Conservation (phyloP, 2,888 invertebrate genomes). For the Tetramorium bicarinatum region DNA sequence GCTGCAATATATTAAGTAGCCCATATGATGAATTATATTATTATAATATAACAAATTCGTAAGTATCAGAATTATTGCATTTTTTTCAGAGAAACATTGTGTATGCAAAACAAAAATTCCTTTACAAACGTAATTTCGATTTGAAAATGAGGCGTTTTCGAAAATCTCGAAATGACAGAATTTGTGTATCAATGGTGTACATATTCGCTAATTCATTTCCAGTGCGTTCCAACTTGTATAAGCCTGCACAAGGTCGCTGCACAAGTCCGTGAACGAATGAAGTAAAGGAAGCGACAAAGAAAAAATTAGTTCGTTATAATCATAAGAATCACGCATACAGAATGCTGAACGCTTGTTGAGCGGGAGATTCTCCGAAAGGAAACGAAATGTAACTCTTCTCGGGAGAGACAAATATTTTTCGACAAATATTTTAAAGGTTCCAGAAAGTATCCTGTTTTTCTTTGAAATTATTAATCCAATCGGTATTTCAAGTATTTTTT, state of each 20-base stretch:
- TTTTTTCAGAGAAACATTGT: background rate
- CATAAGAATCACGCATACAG: background rate
- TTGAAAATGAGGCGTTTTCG: background rate
- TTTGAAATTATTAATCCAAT: background rate
- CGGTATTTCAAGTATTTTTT: background rate
- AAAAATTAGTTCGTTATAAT: background rate
- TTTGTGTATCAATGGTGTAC: background rate
- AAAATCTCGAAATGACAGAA: background rate
- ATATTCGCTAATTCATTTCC: background rate
- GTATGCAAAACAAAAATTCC: background rate
- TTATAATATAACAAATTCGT: background rate
- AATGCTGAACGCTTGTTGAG: background rate
- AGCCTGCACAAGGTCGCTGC: background rate
- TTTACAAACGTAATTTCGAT: background rate
- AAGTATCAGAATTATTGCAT: background rate
- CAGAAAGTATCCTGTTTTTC: background rate
- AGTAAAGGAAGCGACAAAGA: background rate
- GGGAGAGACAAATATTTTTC: constrained; percentile 7
- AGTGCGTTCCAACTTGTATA: background rate
- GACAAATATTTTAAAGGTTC: background rate
- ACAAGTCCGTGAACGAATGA: background rate
- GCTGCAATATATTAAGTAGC: background rate
- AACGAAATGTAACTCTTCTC: background rate
- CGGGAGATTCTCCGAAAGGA: background rate
- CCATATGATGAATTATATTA: background rate